Evolutionary conservation across 2,888 invertebrate genomes (phyloP), one percentile per base, ranked within the genome.

Genomic region (Julus scanicus): DNA sequence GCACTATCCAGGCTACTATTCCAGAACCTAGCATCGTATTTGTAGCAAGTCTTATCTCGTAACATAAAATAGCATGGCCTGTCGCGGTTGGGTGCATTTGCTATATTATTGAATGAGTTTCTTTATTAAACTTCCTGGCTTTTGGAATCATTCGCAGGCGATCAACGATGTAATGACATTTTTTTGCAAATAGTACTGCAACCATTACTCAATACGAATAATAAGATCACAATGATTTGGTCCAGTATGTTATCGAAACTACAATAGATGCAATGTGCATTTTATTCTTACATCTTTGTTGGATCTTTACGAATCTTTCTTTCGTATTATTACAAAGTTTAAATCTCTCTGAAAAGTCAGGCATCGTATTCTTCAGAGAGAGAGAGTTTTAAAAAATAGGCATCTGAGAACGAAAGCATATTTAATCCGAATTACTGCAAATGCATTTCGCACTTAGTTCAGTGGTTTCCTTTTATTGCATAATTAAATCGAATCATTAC

Each of bases 391-490:
- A 48, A 48, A 48, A 8, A 57, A 57, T n/a, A 9, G 57, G 71
- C 71, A 71, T 71, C 17, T 71, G 71, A 20, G n/a, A 71, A 29
- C 8, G 20, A 20, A 9, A 3, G 71, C 71, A 29, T 29, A 71
- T 71, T 71, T 71, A 71, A 71, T 71, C 71, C 71, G 29, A 71
- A 71, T 71, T 71, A 71, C 71, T 71, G 71, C 71, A 29, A 71
- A 71, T 71, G 71, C 71, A 71, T 71, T 71, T 71, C 71, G 71
- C 71, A 71, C 71, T 71, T n/a, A 11, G 71, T 71, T 71, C 71
- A 20, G 3, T 9, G 71, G 71, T 17, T 9, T 29, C 71, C 71
- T 71, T 63, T 71, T 71, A 71, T 71, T 20, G 29, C 71, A 17
- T 71, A 71, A 71, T 71, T 71, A 71, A 71, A 71, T 71, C 71